Base-by-base conservation (phyloP, 2,888 invertebrate species). In the Drosophila conformis region DNA sequence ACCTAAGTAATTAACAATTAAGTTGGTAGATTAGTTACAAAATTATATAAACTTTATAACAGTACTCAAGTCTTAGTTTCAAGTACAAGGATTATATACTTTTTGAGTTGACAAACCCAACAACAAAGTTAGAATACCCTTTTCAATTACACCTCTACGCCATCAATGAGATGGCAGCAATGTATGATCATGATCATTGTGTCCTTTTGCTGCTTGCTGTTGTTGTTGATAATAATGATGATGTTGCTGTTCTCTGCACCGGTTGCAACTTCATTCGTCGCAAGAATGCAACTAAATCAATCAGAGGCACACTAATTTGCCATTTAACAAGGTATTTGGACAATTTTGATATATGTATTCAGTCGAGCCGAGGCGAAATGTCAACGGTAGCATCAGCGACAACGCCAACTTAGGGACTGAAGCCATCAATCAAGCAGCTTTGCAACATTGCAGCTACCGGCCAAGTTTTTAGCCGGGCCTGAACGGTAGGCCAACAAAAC, bases 321-420 rank as follows among this genome's bases (percentile, higher is more conserved):
- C 92, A 92, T 91, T 91, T 91, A 92, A 91, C 91, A 91, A 90
- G 91, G 92, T 87, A 92, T 91, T 92, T 92, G 91, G 91, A 92
- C 92, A 92, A 91, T 92, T 91, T 88, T 89, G 91, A 90, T 91
- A 91, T 91, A 90, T 91, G 92, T 92, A 88, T 86, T 90, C 83
- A 73, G 82, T 78, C 54, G 78, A 77, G 77, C 76, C 83, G 80
- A 76, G 76, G 73, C 82, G 80, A 88, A 86, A 90, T 90, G 87
- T 87, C 87, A 87, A 88, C 86, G 80, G 83, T 83, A 85, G 83
- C 86, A 51, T 33, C 71, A 69, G 69, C 56, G 59, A 72, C 76
- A 78, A 76, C 71, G 73, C 65, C 78, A 83, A 79, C 78, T 82
- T 76, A 54, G 66, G 67, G 58, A n/a, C 67, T 58, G 69, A 59